Evolutionary conservation across 2,113 vertebrate genomes (phyloP).

Genomic region (Peromyscus maniculatus): DNA sequence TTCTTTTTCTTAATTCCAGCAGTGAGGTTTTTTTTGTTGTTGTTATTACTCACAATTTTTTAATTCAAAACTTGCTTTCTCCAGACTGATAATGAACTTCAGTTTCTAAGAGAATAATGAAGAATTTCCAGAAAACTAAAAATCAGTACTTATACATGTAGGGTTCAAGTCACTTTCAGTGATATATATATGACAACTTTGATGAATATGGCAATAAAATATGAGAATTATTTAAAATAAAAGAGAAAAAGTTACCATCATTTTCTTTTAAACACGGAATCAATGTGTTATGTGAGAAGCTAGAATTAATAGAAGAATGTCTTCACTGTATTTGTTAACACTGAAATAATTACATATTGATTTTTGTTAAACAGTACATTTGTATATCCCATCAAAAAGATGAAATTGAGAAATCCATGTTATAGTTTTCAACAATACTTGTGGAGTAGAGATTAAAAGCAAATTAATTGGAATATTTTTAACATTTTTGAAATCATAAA

Average conservation of each 20-base stretch:
- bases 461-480: conserved; percentile 1
- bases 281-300: neutral
- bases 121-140: neutral
- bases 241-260: neutral
- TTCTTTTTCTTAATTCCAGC: neutral
- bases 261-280: neutral
- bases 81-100: neutral
- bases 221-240: conserved; percentile 43
- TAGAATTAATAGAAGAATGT: neutral
- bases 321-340: neutral
- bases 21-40: neutral
- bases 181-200: neutral
- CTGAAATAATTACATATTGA: neutral
- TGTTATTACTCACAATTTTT: neutral
- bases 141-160: neutral
- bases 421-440: neutral
- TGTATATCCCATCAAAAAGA: neutral
- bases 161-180: neutral
- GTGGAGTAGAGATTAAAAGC: neutral
- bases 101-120: neutral
- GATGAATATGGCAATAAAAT: neutral
- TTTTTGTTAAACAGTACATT: neutral
- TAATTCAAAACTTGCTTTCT: neutral
- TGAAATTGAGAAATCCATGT: neutral
- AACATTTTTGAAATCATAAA: neutral